Base-by-base conservation (phyloP, 2,113 vertebrate genomes). In the Pelecanoides urinatrix region DNA sequence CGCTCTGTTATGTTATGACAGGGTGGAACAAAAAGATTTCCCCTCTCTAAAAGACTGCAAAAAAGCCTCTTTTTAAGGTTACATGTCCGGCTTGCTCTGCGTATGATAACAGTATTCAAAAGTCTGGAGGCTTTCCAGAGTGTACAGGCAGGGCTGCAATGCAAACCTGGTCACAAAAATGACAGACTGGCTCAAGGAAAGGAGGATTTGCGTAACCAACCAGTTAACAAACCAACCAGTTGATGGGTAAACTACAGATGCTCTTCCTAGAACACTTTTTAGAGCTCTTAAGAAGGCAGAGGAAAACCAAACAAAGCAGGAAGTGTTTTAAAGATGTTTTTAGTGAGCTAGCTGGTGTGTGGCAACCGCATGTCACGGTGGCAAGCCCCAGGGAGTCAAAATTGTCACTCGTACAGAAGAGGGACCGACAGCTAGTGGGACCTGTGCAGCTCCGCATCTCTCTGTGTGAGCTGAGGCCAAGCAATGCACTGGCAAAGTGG, bases 1-100 rank as follows among this genome's bases (percentile, higher is more conserved):
- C 2, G 0, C 12, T 59, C 44, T 44, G 7, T 27, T 49, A 7
- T 2, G 5, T 55, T 67, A 68, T 0, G 0, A 78, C 32, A 72
- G 34, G 12, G 32, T 22, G 19, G n/a, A 86, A 91, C 4, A 56
- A 68, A 71, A 87, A 91, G 11, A 23, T 44, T 52, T 78, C 40
- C 42, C 44, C 30, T 38, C 40, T 61, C 42, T 18, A 73, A 61
- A 81, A 77, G 36, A 40, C 36, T 72, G 40, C 1, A 10, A 42
- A 66, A 86, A 58, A 10, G 1, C 20, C 55, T 12, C 13, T 62
- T 17, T 79, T 81, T 56, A 52, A 68, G 30, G 30, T 77, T 56
- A 45, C 22, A 7, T 45, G 3, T 10, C 40, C 16, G 14, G 5
- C 32, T 94, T 89, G 10, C 34, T 53, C 55, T 67, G 65, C 3